Evolutionary conservation across 2,888 invertebrate genomes (phyloP).

Genomic region (Rhopalosiphum nymphaeae): DNA sequence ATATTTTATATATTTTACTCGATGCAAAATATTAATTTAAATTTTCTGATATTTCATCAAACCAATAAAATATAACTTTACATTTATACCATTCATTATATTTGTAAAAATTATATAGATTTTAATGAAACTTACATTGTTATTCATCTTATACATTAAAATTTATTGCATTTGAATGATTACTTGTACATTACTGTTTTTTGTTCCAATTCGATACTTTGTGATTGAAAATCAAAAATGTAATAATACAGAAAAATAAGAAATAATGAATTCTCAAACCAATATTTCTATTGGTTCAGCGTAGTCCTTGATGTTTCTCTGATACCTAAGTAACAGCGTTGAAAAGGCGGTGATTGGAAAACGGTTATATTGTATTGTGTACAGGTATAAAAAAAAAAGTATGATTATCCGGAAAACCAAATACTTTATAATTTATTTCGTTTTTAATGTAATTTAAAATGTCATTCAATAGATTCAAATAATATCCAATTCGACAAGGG

Average conservation of each 20-base stretch:
- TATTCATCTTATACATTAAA: neutral
- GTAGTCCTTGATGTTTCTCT: neutral
- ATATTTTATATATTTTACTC: neutral
- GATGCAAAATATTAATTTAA: neutral
- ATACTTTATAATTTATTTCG: neutral
- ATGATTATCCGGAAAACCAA: neutral
- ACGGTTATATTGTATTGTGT: neutral
- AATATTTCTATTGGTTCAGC: constrained; percentile 6
- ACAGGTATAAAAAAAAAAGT: neutral
- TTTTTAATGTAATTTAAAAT: constrained; percentile 42
- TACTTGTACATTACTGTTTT: neutral
- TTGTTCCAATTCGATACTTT: neutral
- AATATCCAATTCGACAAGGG: neutral
- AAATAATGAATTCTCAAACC: neutral
- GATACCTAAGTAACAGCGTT: neutral
- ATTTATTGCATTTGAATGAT: neutral
- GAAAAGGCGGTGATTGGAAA: constrained; percentile 14
- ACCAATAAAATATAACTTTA: neutral
- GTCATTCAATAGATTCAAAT: neutral
- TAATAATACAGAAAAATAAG: neutral
- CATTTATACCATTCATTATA: neutral
- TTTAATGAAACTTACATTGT: neutral
- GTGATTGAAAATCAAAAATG: neutral
- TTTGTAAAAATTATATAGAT: neutral
- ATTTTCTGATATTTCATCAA: neutral